Evolutionary conservation across 2,797 vertebrate genomes (phyloP).

Genomic region (Sciaenops ocellatus): DNA sequence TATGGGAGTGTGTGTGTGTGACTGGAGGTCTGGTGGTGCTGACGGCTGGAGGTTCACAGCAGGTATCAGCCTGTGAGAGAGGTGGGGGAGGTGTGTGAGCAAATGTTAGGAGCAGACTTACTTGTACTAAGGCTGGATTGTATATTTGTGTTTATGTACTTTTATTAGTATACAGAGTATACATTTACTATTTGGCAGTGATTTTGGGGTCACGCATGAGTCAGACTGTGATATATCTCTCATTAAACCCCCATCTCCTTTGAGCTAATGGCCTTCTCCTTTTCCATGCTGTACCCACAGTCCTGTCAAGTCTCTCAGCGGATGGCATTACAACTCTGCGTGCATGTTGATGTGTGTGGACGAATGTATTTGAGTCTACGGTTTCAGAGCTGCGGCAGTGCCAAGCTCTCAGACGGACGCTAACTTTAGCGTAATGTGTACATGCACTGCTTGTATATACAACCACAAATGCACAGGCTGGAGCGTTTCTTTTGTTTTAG

Average conservation of each 20-base stretch:
- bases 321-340: conserved; percentile 17
- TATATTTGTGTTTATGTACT: background rate
- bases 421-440: conserved; percentile 73
- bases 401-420: conserved; percentile 52
- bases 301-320: conserved; percentile 22
- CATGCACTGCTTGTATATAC: conserved; percentile 51
- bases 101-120: conserved; percentile 32
- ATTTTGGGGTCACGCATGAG: background rate
- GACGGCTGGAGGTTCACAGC: conserved; percentile 32
- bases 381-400: conserved; percentile 55
- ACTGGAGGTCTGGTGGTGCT: conserved; percentile 5
- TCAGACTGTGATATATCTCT: conserved; percentile 9
- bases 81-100: conserved; percentile 3
- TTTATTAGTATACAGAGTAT: background rate
- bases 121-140: background rate
- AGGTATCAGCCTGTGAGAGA: conserved; percentile 48
- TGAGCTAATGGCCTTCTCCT: background rate
- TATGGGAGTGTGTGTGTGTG: conserved; percentile 15
- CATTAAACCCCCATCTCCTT: background rate
- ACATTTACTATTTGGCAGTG: conserved; percentile 1
- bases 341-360: conserved; percentile 35
- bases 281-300: conserved; percentile 24
- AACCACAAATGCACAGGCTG: conserved; percentile 62
- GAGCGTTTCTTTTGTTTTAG: conserved; percentile 56
- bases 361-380: conserved; percentile 56